phyloP scores from a whole-genome alignment of 2,113 vertebrate species.

The Spheniscus mendiculus region DNA sequence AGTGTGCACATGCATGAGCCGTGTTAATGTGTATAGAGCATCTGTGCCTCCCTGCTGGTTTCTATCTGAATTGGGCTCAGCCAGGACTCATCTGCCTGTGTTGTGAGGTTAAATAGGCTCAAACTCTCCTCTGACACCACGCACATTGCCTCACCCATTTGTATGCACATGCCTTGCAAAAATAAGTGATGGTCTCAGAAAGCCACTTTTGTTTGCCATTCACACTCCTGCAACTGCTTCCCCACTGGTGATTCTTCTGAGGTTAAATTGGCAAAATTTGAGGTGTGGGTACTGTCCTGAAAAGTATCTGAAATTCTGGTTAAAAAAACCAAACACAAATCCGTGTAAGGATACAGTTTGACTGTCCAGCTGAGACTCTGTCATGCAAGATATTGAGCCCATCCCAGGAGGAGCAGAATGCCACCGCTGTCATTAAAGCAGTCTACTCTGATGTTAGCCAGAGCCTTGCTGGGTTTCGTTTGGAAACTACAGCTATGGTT shows the following conservation, averaged over 20 bases:
- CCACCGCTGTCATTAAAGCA: neutral
- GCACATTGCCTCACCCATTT: neutral
- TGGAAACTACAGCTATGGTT: neutral
- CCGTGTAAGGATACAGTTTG: rapidly evolving
- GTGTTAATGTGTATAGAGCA: neutral
- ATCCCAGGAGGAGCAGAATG: neutral
- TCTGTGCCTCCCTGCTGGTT: neutral
- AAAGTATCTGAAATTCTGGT: neutral
- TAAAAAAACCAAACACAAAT: neutral
- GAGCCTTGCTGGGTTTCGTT: neutral
- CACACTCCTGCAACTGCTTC: neutral
- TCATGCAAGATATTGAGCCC: neutral
- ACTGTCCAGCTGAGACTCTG: neutral
- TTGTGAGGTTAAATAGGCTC: neutral
- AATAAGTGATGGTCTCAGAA: neutral
- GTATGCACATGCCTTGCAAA: rapidly evolving
- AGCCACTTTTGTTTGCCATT: neutral
- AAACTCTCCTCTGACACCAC: neutral
- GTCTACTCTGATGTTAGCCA: neutral
- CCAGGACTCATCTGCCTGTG: neutral
- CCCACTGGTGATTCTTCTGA: neutral
- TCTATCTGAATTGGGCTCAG: neutral
- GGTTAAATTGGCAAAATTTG: neutral
- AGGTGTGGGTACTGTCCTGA: neutral
- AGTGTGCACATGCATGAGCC: neutral